These are phyloP conservation scores for Melolontha melolontha DNA, from an alignment of 2,888 invertebrate species.

Conservation along the genomic window DNA sequence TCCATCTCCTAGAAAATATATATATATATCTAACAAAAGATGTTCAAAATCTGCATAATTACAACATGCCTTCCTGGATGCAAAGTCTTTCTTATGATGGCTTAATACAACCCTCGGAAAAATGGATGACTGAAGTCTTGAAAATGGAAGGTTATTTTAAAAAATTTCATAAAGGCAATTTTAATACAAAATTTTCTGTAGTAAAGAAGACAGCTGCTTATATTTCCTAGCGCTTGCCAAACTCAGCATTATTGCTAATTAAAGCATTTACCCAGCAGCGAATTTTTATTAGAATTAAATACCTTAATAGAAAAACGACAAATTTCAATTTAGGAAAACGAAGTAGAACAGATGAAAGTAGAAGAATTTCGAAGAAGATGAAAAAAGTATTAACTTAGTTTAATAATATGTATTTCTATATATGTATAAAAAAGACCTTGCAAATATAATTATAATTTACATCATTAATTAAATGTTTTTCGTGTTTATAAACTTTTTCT, in stretches of 20 bases:
- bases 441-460: no score
- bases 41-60: slow-evolving; percentile 26
- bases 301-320: slow-evolving; percentile 28
- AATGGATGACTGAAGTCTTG: slow-evolving; percentile 37
- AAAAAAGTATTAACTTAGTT: no score
- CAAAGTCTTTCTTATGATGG: slow-evolving; percentile 45
- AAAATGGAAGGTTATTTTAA: slow-evolving; percentile 45
- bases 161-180: slow-evolving; percentile 34
- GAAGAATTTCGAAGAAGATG: no score
- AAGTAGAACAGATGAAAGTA: no score
- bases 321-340: no score
- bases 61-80: slow-evolving; percentile 46
- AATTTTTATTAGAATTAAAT: slow-evolving; percentile 43
- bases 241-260: slow-evolving; percentile 23
- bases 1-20: slow-evolving; percentile 45
- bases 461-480: no score
- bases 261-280: slow-evolving; percentile 38
- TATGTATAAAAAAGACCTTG: no score
- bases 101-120: slow-evolving; percentile 44
- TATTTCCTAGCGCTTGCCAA: slow-evolving; percentile 27
- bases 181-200: slow-evolving; percentile 19
- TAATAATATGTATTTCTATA: no score
- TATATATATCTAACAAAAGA: slow-evolving; percentile 37
- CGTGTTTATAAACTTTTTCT: no score
- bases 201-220: slow-evolving; percentile 29